phyloP scores from a whole-genome alignment of 92 coral and sea anemone genomes.

The Porites rus region DNA sequence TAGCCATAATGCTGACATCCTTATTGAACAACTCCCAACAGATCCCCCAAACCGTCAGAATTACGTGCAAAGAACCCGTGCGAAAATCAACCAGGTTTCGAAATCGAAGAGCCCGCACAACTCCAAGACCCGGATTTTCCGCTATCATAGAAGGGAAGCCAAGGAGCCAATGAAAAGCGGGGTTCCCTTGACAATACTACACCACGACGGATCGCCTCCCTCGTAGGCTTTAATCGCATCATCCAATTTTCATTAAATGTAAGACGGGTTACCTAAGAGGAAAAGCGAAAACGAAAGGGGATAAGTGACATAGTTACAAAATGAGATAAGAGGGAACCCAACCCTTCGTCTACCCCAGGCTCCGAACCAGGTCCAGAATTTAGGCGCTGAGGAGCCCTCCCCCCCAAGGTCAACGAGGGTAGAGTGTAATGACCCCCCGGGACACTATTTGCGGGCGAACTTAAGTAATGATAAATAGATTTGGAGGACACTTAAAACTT shows the following conservation, averaged over 20 bases:
- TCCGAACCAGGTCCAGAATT: constrained; percentile 38
- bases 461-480: too few species aligned
- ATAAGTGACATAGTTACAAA: constrained; percentile 5
- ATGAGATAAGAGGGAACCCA: neutral
- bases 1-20: neutral
- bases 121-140: constrained; percentile 8
- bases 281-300: constrained; percentile 4
- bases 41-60: too few species aligned
- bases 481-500: neutral
- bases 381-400: constrained; percentile 30
- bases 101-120: constrained; percentile 24
- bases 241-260: constrained; percentile 23
- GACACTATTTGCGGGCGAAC: too few species aligned
- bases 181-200: constrained; percentile 4
- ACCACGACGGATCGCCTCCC: constrained; percentile 17
- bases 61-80: neutral
- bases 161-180: constrained; percentile 44
- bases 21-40: too few species aligned
- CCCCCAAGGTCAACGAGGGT: constrained; percentile 52
- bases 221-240: constrained; percentile 7
- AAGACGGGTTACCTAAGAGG: constrained; percentile 4
- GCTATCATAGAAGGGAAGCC: constrained; percentile 43
- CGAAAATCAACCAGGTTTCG: constrained; percentile 21
- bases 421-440: neutral
- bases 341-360: constrained; percentile 59